Evolutionary conservation across 2,888 invertebrate species (phyloP).

Genomic region (Tachystola acroxantha): DNA sequence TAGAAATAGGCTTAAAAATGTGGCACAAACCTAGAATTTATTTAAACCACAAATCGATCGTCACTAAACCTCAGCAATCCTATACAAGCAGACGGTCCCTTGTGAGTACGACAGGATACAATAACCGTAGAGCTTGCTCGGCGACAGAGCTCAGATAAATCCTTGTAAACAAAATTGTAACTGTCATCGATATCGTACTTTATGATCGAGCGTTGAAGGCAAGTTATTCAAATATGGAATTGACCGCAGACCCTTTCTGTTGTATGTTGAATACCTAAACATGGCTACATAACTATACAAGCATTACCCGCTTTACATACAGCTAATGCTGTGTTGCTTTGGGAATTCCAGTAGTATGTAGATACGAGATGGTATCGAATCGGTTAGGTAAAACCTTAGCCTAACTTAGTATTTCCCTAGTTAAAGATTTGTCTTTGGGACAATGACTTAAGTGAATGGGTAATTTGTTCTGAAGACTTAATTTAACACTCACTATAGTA

Average conservation of each 20-base stretch:
- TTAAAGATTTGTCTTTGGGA: too few species aligned
- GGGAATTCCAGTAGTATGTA: too few species aligned
- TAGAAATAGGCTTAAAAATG: too few species aligned
- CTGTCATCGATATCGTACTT: slow-evolving; percentile 64
- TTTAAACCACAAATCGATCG: not conserved
- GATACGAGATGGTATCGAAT: too few species aligned
- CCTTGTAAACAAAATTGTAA: slow-evolving; percentile 67
- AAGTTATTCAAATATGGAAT: slow-evolving; percentile 57
- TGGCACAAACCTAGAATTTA: too few species aligned
- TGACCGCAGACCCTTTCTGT: slow-evolving; percentile 56
- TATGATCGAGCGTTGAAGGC: slow-evolving; percentile 52
- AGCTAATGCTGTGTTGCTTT: too few species aligned
- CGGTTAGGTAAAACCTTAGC: too few species aligned
- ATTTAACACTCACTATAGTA: too few species aligned
- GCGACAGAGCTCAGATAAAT: slow-evolving; percentile 34
- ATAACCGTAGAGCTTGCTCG: not conserved
- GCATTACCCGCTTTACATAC: too few species aligned
- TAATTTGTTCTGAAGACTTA: too few species aligned
- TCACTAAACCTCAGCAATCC: not conserved
- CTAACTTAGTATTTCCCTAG: too few species aligned
- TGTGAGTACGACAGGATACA: not conserved
- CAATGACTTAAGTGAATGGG: too few species aligned
- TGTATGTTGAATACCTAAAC: slow-evolving; percentile 28
- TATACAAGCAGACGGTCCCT: not conserved
- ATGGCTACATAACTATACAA: slow-evolving; percentile 26